phyloP scores from a whole-genome alignment of 2,113 vertebrate genomes.

The Lichenostomus cassidix region DNA sequence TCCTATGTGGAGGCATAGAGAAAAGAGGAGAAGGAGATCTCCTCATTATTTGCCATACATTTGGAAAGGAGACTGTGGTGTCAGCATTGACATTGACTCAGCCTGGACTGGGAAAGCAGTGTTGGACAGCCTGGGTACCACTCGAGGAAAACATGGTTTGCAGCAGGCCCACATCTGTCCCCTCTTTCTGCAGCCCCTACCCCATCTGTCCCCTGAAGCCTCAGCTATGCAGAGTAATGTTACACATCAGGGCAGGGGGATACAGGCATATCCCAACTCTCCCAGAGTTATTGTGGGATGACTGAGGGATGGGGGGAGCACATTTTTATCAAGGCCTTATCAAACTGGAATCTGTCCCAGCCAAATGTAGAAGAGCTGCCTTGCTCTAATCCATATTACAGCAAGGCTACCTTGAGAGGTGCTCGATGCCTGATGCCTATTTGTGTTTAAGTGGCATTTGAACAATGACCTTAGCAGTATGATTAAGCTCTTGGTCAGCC shows the following conservation, averaged over 20 bases:
- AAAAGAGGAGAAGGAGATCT: neutral
- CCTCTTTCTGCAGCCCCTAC: neutral
- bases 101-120: neutral
- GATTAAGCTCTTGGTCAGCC: neutral
- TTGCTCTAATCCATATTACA: neutral
- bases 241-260: neutral
- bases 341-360: neutral
- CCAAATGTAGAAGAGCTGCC: neutral
- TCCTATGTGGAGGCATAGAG: neutral
- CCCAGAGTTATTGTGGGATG: neutral
- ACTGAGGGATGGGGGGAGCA: neutral
- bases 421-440: fast-evolving
- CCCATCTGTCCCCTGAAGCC: neutral
- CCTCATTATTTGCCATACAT: neutral
- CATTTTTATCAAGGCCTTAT: neutral
- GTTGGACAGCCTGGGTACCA: neutral
- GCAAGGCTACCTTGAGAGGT: neutral
- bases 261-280: neutral
- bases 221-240: fast-evolving
- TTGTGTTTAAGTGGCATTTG: neutral
- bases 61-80: neutral
- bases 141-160: neutral
- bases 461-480: neutral
- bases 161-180: neutral
- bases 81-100: neutral